A percentile compares a stretch with the other conserved stretches of the same genome.
phyloP scores from a whole-genome alignment of 30 jellyfish, hydroid and myxozoan genomes.

The Clytia hemisphaerica region DNA sequence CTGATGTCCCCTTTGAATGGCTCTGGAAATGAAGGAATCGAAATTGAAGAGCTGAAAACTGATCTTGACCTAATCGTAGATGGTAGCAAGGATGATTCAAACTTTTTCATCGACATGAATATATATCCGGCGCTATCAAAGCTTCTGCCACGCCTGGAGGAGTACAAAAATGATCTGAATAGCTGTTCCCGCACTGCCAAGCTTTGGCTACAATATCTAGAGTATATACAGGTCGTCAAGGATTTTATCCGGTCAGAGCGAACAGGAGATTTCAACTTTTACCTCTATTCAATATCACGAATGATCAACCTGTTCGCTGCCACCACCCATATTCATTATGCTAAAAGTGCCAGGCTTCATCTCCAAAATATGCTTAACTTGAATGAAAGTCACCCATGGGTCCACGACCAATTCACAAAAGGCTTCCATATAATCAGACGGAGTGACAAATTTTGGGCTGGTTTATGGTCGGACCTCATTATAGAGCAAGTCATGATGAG shows the following conservation, averaged over 20 bases:
- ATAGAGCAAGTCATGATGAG: constrained; percentile 58
- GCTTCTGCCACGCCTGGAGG: background rate
- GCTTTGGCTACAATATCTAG: constrained; percentile 34
- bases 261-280: constrained; percentile 41
- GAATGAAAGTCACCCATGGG: constrained; percentile 20
- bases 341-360: constrained; percentile 50
- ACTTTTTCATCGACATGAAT: background rate
- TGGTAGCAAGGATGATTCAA: background rate
- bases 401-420: constrained; percentile 27
- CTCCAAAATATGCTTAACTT: constrained; percentile 30
- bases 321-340: constrained; percentile 45
- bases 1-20: constrained; percentile 15
- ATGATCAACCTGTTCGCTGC: constrained; percentile 49
- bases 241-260: constrained; percentile 42
- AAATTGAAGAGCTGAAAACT: too few species aligned
- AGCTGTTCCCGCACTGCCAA: constrained; percentile 24
- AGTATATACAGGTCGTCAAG: constrained; percentile 23
- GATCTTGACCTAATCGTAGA: constrained; percentile 13
- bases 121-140: constrained; percentile 4
- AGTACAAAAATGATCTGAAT: constrained; percentile 8
- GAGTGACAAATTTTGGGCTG: constrained; percentile 41
- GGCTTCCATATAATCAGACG: constrained; percentile 45
- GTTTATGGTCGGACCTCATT: constrained; percentile 37
- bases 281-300: constrained; percentile 35
- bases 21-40: constrained; percentile 16